Conservation (phyloP, 2,888 invertebrate genomes). For the Phoenoteleia sp. region DNA sequence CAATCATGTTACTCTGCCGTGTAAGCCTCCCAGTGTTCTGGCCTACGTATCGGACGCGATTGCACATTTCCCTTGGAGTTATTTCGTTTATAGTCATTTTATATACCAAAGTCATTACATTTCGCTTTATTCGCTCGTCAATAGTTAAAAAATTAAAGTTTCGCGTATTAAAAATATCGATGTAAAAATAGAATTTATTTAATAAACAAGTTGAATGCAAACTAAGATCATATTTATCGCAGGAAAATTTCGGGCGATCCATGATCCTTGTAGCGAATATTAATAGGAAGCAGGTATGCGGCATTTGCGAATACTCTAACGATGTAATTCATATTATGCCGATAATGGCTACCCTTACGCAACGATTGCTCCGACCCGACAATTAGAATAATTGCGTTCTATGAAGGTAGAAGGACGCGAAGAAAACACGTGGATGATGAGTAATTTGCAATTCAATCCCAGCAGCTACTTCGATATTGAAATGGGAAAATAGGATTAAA, state of each 20-base stretch:
- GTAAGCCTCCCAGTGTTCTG: too few relatives aligned
- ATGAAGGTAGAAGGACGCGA: slow-evolving; percentile 61
- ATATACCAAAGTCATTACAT: too few relatives aligned
- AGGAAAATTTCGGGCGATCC: slow-evolving; percentile 32
- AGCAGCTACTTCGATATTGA: slow-evolving; percentile 17
- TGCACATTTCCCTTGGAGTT: too few relatives aligned
- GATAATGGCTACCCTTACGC: slow-evolving; percentile 82
- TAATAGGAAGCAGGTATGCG: slow-evolving; percentile 54
- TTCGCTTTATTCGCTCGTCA: too few relatives aligned
- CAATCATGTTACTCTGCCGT: too few relatives aligned
- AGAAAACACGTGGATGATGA: slow-evolving; percentile 60
- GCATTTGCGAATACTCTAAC: slow-evolving; percentile 65
- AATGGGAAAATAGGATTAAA: slow-evolving; percentile 25
- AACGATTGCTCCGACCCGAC: slow-evolving; percentile 77
- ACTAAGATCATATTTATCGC: neutral
- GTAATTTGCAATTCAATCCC: slow-evolving; percentile 63
- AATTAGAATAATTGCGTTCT: slow-evolving; percentile 82
- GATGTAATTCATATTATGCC: slow-evolving; percentile 75
- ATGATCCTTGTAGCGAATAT: slow-evolving; percentile 57
- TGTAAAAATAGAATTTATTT: too few relatives aligned
- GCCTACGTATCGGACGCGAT: too few relatives aligned
- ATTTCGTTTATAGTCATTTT: too few relatives aligned
- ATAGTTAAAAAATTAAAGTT: too few relatives aligned
- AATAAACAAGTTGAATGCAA: too few relatives aligned
- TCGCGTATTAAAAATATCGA: too few relatives aligned